Conservation (phyloP, 1,140 invertebrate genomes). For the Potamilus streckersoni region DNA sequence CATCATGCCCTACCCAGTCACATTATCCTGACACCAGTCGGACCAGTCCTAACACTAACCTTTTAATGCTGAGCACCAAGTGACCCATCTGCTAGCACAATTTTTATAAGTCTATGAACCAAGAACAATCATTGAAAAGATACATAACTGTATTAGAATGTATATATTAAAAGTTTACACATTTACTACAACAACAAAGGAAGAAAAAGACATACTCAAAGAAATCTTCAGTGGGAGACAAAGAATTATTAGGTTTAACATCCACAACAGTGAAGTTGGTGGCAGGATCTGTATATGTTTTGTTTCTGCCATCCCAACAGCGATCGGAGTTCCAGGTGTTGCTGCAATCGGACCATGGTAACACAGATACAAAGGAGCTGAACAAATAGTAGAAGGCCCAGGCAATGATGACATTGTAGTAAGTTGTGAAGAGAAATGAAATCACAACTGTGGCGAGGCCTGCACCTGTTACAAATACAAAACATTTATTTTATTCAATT, state of each 20-base stretch:
- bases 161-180: too few species aligned
- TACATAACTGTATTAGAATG: too few species aligned
- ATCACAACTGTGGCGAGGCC: constrained; percentile 65
- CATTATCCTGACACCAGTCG: too few species aligned
- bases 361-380: constrained; percentile 86
- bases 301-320: constrained; percentile 45
- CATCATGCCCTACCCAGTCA: too few species aligned
- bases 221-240: constrained; percentile 58
- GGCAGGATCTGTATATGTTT: constrained; percentile 9
- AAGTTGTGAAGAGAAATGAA: constrained; percentile 74
- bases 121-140: too few species aligned
- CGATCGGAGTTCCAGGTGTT: constrained; percentile 72
- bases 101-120: too few species aligned
- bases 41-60: too few species aligned
- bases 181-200: not conserved
- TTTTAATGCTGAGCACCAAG: too few species aligned
- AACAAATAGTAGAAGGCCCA: constrained; percentile 98
- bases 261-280: constrained; percentile 18
- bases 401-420: constrained; percentile 99
- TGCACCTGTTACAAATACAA: constrained; percentile 47
- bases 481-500: not conserved
- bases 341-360: constrained; percentile 93
- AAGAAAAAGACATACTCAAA: constrained; percentile 45
- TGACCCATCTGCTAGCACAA: too few species aligned
- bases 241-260: constrained; percentile 38